These are phyloP conservation scores for Pseudomugil gertrudae DNA, from an alignment of 2,797 vertebrate genomes.

Conservation along the genomic window DNA sequence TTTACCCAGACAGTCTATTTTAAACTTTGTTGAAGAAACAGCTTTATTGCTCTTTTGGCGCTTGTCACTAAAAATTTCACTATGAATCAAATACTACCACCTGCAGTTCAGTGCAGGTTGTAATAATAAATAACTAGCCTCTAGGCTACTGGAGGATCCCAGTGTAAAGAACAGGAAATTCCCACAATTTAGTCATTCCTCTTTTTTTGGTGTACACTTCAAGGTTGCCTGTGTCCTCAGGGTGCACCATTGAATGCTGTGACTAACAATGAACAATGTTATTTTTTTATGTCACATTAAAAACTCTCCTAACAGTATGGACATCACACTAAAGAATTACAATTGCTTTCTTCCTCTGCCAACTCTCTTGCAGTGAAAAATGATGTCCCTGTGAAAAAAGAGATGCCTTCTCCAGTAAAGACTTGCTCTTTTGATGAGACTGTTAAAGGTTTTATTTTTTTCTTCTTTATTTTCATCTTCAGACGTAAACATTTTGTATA, in stretches of 20 bases:
- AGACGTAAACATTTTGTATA: not conserved
- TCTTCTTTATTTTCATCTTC: not conserved
- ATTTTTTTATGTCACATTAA: not conserved
- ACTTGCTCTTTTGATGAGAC: conserved; percentile 94
- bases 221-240: not conserved
- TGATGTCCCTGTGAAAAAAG: conserved; percentile 93
- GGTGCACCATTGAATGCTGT: conserved; percentile 5
- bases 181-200: not conserved
- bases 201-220: conserved; percentile 4
- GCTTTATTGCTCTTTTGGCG: not conserved
- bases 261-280: conserved; percentile 7
- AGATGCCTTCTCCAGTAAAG: conserved; percentile 89
- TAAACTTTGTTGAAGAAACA: not conserved
- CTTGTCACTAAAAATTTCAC: not conserved
- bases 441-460: conserved; percentile 86
- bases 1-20: not conserved
- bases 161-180: not conserved
- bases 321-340: not conserved
- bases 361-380: conserved; percentile 77
- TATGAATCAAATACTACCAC: conserved; percentile 32
- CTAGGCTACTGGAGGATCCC: not conserved
- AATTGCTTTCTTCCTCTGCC: not conserved
- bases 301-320: not conserved
- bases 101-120: conserved; percentile 24
- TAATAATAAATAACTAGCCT: not conserved